phyloP scores from a whole-genome alignment of 2,113 vertebrate species.

The Phylloscopus whistleri region DNA sequence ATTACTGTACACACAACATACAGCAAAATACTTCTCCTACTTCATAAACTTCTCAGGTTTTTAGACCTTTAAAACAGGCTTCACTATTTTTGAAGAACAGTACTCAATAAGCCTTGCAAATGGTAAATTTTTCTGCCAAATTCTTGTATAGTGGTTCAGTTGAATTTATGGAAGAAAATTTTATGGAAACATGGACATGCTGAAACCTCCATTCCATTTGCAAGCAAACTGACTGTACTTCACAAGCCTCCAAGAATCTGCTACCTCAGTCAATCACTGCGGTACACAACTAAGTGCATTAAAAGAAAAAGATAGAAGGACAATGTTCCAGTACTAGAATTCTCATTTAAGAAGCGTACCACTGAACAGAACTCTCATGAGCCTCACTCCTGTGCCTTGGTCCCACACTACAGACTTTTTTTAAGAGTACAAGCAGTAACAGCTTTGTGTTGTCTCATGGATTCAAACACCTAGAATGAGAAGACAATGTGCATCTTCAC shows the following conservation, averaged over 20 bases:
- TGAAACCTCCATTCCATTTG: not conserved
- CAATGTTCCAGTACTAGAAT: not conserved
- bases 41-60: not conserved
- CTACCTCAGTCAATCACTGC: not conserved
- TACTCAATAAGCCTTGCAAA: not conserved
- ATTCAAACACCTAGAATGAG: not conserved
- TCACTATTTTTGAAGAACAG: not conserved
- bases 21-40: not conserved
- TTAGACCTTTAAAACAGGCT: not conserved
- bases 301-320: not conserved
- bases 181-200: not conserved
- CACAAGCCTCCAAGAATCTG: not conserved
- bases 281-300: not conserved
- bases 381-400: not conserved
- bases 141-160: not conserved
- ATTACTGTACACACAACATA: not conserved
- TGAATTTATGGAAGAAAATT: not conserved
- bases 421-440: not conserved
- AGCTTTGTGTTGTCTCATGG: not conserved
- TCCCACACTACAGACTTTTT: not conserved
- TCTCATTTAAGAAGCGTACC: rapidly evolving
- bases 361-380: not conserved
- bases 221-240: not conserved
- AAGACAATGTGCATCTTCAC: rapidly evolving
- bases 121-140: not conserved